Evolutionary conservation across 2,888 invertebrate species (phyloP).

Genomic region (Clistopyga incitator): DNA sequence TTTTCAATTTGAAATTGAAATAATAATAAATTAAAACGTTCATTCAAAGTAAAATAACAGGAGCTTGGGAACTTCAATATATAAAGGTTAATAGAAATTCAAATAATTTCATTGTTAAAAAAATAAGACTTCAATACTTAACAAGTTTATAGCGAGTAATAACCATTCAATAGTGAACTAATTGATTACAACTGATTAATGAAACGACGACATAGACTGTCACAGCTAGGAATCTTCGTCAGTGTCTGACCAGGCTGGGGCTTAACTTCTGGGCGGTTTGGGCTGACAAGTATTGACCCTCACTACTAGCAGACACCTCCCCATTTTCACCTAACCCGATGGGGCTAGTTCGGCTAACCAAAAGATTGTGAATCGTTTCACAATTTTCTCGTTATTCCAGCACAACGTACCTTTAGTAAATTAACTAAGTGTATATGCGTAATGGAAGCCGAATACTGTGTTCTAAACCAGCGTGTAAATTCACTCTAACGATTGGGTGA

Average conservation of each 20-base stretch:
- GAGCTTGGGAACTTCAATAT: too few species aligned
- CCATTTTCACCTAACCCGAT: not conserved
- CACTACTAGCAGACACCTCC: conserved; percentile 27
- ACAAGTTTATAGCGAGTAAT: too few species aligned
- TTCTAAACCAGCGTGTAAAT: not conserved
- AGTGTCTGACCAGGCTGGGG: conserved; percentile 50
- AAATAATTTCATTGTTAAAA: too few species aligned
- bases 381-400: not conserved
- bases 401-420: too few species aligned
- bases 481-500: not conserved
- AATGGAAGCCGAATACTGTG: conserved; percentile 7
- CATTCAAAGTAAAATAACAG: too few species aligned
- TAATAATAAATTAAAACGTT: too few species aligned
- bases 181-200: conserved; percentile 11
- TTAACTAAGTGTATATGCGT: not conserved
- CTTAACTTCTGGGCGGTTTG: conserved; percentile 37
- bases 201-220: not conserved
- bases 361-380: conserved; percentile 24
- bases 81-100: too few species aligned
- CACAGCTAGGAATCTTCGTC: not conserved
- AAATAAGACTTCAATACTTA: too few species aligned
- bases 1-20: too few species aligned
- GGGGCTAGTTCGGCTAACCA: not conserved
- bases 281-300: conserved; percentile 57
- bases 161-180: too few species aligned